Evolutionary conservation across 2,113 vertebrate genomes (phyloP).

Genomic region (Eubucco bourcierii): DNA sequence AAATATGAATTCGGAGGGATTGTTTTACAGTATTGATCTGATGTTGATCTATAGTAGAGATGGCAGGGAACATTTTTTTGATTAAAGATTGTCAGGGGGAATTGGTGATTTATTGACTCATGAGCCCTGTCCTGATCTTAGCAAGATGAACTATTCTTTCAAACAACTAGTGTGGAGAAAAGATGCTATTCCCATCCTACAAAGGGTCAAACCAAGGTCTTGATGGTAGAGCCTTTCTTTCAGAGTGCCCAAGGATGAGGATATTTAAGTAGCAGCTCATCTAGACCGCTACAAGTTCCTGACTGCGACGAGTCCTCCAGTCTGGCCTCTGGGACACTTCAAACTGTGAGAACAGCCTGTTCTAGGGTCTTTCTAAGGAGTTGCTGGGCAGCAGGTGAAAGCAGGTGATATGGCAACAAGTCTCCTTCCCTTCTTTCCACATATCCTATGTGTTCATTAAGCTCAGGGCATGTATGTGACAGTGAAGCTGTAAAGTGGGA

Average conservation of each 20-base stretch:
- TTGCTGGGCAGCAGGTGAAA: neutral
- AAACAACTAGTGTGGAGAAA: neutral
- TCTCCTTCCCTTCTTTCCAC: neutral
- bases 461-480: neutral
- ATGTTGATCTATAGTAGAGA: neutral
- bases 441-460: neutral
- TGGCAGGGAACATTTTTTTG: accelerated
- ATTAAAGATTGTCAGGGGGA: neutral
- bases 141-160: neutral
- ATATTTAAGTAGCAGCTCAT: neutral
- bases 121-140: neutral
- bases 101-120: neutral
- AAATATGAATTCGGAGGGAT: neutral
- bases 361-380: neutral
- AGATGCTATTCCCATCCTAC: neutral
- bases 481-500: neutral
- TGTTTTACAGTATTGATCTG: neutral
- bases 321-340: accelerated
- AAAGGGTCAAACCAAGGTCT: neutral
- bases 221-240: neutral
- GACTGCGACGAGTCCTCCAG: neutral
- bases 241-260: neutral
- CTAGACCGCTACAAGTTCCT: neutral
- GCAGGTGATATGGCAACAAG: neutral
- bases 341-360: neutral